Evolutionary conservation across 1,140 invertebrate genomes (phyloP), one percentile per base, ranked within the genome.

Genomic region (Caenorhabditis briggsae): DNA sequence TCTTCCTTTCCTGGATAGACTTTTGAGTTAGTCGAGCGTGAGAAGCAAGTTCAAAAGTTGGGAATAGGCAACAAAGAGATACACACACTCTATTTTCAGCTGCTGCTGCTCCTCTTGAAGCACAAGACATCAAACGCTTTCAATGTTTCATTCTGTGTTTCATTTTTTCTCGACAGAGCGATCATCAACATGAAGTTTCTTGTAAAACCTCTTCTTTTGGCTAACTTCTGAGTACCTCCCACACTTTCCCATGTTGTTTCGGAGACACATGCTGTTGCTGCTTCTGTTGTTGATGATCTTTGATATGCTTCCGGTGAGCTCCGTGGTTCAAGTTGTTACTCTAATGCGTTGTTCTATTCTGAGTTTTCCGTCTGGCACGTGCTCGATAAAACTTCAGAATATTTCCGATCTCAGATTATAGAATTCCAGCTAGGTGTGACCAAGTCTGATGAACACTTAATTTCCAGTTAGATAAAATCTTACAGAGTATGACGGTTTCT

Each of bases 51-150:
- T 23, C 20, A 23, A 78, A 33, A 53, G n/a, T 50, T n/a, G 33
- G 33, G 18, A 18, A 78, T 20, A 33, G 8, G 20, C 11, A 8
- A 50, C 14, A 25, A 23, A n/a, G 9, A 16, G 14, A 23, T 46
- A 50, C 6, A 74, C 5, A 50, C 46, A 50, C 70, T 78, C 46
- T 78, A 78, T 78, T 78, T 78, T 78, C 70, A 78, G 70, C 70
- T 20, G 70, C 50, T 46, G 46, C 9, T n/a, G 9, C 50, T 46
- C 50, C 70, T 11, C 20, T 78, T 23, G 9, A 9, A 50, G 18
- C 33, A 70, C 64, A 18, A 43, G 14, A 70, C 33, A 61, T 18
- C 64, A 2, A 8, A 33, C 20, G 43, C 16, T 70, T 70, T 70
- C 18, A 46, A 18, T n/a, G 64, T 70, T 70, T 20, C 20, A 0